phyloP scores from a whole-genome alignment of 1,140 invertebrate genomes.

The Trichomalopsis sarcophagae region DNA sequence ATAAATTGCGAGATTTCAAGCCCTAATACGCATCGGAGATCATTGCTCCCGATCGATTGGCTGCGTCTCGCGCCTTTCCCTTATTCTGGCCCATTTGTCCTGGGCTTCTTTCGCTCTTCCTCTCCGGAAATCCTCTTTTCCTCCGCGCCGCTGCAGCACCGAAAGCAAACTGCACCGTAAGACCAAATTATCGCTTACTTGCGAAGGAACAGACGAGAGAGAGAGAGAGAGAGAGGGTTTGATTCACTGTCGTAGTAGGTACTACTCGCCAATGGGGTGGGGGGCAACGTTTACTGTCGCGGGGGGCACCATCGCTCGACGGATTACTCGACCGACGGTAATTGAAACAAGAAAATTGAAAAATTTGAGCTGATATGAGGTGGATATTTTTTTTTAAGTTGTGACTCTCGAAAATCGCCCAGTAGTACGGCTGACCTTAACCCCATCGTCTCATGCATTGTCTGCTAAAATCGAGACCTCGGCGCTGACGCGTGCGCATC shows the following conservation, averaged over 20 bases:
- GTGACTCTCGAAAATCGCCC: neutral
- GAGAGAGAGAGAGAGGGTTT: no score
- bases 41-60: slow-evolving; percentile 19
- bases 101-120: neutral
- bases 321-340: slow-evolving; percentile 24
- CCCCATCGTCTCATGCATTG: neutral
- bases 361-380: neutral
- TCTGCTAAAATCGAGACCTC: neutral
- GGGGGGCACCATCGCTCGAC: slow-evolving; percentile 11
- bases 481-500: neutral
- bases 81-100: slow-evolving; percentile 42
- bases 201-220: slow-evolving; percentile 34
- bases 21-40: neutral
- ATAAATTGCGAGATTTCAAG: neutral
- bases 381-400: no score
- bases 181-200: slow-evolving; percentile 63
- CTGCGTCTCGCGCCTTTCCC: slow-evolving; percentile 15
- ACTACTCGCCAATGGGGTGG: neutral
- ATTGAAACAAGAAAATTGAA: slow-evolving; percentile 44
- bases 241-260: slow-evolving; percentile 12
- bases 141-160: slow-evolving; percentile 51
- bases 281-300: neutral
- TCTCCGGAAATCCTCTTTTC: slow-evolving; percentile 57
- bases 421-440: neutral
- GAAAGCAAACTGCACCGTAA: slow-evolving; percentile 61